A percentile compares a stretch with the other conserved stretches of the same genome.
Evolutionary conservation across 2,113 vertebrate species (phyloP).

Genomic region (Prunella himalayana): DNA sequence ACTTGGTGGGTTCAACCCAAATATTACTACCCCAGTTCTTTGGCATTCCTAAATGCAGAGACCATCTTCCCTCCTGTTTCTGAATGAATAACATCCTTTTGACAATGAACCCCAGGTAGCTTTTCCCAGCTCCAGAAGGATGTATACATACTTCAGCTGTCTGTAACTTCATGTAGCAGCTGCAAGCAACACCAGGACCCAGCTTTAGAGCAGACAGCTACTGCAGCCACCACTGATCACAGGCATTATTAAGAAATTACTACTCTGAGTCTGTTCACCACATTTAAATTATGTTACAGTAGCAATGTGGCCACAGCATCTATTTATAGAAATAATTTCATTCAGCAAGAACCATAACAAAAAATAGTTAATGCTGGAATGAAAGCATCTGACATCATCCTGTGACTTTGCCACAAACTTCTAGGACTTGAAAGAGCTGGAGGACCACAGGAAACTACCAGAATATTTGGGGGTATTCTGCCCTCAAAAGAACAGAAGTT

Average conservation of each 20-base stretch:
- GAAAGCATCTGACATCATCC: background rate
- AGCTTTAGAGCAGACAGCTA: background rate
- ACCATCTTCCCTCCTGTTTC: background rate
- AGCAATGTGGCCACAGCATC: background rate
- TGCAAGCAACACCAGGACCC: background rate
- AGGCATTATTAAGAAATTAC: background rate
- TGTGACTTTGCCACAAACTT: background rate
- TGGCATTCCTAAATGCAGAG: background rate
- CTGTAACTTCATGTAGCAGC: background rate
- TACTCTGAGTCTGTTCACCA: background rate
- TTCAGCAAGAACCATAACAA: background rate
- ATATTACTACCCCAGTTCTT: background rate
- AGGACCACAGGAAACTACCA: background rate
- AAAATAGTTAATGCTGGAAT: background rate
- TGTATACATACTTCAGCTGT: background rate
- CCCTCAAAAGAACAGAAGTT: background rate
- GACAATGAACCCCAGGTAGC: background rate
- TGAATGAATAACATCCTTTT: background rate
- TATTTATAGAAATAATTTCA: conserved; percentile 23
- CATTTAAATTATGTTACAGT: conserved; percentile 4
- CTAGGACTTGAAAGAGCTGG: background rate
- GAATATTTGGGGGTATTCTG: background rate
- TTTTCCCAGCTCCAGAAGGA: background rate
- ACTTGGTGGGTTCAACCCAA: background rate
- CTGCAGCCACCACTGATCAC: background rate